Evolutionary conservation across 2,888 invertebrate species (phyloP).

Genomic region (Apocheima hispidaria): DNA sequence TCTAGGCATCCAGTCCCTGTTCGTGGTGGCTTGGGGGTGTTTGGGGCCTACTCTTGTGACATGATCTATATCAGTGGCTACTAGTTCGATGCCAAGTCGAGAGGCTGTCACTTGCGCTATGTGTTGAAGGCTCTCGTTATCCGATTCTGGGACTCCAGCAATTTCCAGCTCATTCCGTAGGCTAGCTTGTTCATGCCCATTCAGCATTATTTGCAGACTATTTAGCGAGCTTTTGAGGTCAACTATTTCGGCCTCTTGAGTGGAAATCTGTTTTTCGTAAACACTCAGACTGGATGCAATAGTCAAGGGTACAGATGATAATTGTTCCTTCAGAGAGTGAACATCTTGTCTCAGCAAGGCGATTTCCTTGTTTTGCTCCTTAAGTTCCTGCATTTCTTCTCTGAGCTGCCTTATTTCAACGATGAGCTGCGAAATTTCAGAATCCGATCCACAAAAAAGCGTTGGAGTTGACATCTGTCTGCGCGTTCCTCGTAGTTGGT

Average conservation of each 20-base stretch:
- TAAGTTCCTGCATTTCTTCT: neutral
- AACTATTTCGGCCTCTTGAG: neutral
- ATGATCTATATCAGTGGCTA: neutral
- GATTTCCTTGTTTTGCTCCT: slow-evolving; percentile 2
- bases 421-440: neutral
- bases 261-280: neutral
- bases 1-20: slow-evolving; percentile 2
- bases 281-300: neutral
- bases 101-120: neutral
- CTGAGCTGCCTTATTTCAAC: neutral
- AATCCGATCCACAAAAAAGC: neutral
- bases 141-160: neutral
- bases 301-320: neutral
- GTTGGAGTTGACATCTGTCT: neutral
- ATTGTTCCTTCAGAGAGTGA: neutral
- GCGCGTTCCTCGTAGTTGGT: neutral
- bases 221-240: neutral
- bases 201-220: neutral
- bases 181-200: neutral
- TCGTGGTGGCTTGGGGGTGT: neutral
- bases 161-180: slow-evolving; percentile 3
- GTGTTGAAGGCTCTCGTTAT: neutral
- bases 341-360: slow-evolving; percentile 2
- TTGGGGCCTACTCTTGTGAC: slow-evolving; percentile 2
- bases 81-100: slow-evolving; percentile 1